These are phyloP conservation scores for Plectrocnemia conspersa DNA, from an alignment of 1,140 invertebrate species.

Conservation along the genomic window DNA sequence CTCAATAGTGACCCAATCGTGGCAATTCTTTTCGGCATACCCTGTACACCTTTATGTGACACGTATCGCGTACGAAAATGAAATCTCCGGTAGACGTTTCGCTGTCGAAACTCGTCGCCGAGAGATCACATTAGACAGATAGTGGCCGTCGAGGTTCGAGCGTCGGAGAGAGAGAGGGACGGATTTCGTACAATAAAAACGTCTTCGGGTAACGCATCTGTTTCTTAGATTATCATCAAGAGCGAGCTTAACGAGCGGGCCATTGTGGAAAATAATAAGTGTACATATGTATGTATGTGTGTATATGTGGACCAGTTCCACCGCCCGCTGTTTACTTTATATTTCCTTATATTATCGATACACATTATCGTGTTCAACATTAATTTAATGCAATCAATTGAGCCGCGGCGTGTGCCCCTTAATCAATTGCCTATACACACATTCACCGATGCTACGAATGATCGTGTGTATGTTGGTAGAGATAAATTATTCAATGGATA, in stretches of 20 bases:
- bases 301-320: conserved; percentile 16
- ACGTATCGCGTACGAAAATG: too few species aligned
- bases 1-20: too few species aligned
- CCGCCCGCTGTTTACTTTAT: conserved; percentile 30
- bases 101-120: too few species aligned
- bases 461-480: too few species aligned
- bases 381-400: conserved; percentile 34
- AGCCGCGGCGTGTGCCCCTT: conserved; percentile 31
- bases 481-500: too few species aligned
- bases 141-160: too few species aligned
- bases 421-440: conserved; percentile 26
- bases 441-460: too few species aligned
- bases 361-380: conserved; percentile 34
- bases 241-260: conserved; percentile 4
- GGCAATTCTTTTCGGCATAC: too few species aligned
- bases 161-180: background rate
- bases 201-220: conserved; percentile 26
- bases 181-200: conserved; percentile 3
- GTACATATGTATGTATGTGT: background rate
- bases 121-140: too few species aligned
- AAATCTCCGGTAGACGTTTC: too few species aligned
- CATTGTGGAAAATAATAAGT: too few species aligned
- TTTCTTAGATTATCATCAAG: conserved; percentile 31
- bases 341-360: conserved; percentile 30
- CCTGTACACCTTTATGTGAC: too few species aligned